A percentile compares a stretch with the other conserved stretches of the same genome.
Evolutionary conservation across 2,113 vertebrate genomes (phyloP).

Genomic region (Haplochromis burtoni): DNA sequence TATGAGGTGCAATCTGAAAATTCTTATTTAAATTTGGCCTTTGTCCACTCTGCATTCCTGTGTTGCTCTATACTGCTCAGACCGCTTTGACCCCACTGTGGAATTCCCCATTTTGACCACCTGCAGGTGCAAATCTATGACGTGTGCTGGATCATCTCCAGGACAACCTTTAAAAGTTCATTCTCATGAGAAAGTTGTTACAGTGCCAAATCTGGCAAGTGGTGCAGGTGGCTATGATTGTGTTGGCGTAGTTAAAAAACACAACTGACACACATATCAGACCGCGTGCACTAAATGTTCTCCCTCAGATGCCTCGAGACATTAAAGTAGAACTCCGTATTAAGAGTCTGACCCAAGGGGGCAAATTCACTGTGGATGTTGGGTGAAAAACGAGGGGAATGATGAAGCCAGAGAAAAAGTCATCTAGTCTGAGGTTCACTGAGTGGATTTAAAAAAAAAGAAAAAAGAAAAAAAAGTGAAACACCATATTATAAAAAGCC

Average conservation of each 20-base stretch:
- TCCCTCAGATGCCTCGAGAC: background rate
- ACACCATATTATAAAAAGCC: background rate
- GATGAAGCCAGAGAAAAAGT: background rate
- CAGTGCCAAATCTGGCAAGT: background rate
- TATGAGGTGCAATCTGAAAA: background rate
- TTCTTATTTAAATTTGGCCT: background rate
- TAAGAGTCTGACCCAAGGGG: background rate
- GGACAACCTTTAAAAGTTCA: background rate
- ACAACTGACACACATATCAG: background rate
- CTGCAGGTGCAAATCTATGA: background rate
- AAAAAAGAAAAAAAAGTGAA: fast-evolving
- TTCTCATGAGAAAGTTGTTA: background rate
- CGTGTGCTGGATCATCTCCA: background rate
- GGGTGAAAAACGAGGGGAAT: background rate
- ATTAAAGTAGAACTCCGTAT: background rate
- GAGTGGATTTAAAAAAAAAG: background rate
- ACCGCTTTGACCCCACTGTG: background rate
- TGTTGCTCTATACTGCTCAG: background rate
- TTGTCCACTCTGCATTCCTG: background rate
- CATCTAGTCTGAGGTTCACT: background rate
- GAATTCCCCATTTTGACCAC: background rate
- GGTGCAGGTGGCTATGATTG: background rate
- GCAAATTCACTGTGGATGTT: background rate
- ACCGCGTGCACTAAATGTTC: background rate
- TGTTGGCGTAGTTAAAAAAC: background rate